Evolutionary conservation across 2,797 vertebrate species (phyloP), one percentile per base, ranked within the genome.

Genomic region (Salmo trutta): DNA sequence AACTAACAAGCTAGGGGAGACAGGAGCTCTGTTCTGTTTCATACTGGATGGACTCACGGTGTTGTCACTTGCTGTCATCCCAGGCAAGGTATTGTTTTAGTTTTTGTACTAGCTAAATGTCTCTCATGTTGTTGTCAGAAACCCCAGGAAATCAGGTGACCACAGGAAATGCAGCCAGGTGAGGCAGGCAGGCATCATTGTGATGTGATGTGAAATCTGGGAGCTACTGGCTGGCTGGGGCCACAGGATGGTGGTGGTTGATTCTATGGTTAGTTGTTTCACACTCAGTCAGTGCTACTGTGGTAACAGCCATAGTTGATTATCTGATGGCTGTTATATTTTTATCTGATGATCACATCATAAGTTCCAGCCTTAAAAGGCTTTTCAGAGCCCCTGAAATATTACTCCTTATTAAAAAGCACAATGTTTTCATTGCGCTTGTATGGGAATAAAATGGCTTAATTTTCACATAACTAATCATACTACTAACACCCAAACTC

Each of bases 101-200:
- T 81, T 85, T 82, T 73, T 75, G 71, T 7, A 36, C 52, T 77
- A 41, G 77, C 75, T 29, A 29, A 66, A 15, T 21, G 31, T 73
- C 51, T 29, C 68, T 17, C 21, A 64, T 78, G 72, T 14, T 77
- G 79, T 73, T 77, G 74, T 71, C 73, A 79, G 72, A 82, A 84
- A 79, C 79, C 52, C 66, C 27, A 29, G 70, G 73, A 75, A 69
- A 2, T 47, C 2, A 47, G 41, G 41, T 47, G 41, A 47, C 41
- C 41, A 47, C 41, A 14, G 41, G 41, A 2, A 47, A 47, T 47
- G 19, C 73, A 14, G 52, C 16, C 3, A 4, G 7, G 62, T 29
- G 41, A n/a, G 7, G 66, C 31, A 3, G n/a, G 59, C 36, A 10
- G 27, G 41, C 19, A 4, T 14, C 15, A 16, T 27, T 36, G 53